A percentile compares a stretch with the other conserved stretches of the same genome.
Conservation (phyloP, 2,113 vertebrate species). For the Phoenicopterus ruber region DNA sequence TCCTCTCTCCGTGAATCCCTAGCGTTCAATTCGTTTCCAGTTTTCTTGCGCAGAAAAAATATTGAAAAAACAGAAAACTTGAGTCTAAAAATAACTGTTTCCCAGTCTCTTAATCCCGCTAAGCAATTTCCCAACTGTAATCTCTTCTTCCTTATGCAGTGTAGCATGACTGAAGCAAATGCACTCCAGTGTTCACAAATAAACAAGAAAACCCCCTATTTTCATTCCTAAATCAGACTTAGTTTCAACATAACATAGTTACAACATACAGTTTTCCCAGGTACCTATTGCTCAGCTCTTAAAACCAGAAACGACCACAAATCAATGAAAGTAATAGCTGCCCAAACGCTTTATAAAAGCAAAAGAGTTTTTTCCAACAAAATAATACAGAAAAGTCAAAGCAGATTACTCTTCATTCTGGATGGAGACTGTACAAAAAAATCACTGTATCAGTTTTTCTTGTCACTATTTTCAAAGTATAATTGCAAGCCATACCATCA, state of each 20-base stretch:
- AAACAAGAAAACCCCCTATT: fast-evolving
- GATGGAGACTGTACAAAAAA: background rate
- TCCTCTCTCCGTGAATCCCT: background rate
- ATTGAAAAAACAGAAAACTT: background rate
- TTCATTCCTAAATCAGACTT: background rate
- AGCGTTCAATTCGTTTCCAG: background rate
- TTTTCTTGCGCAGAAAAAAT: conserved; percentile 12
- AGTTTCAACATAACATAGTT: background rate
- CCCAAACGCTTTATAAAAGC: background rate
- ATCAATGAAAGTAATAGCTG: background rate
- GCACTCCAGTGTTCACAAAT: background rate
- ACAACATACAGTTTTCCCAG: background rate
- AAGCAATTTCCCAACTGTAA: background rate
- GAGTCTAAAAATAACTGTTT: conserved; percentile 37
- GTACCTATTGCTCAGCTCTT: background rate
- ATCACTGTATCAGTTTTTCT: background rate
- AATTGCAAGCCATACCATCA: background rate
- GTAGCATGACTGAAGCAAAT: background rate
- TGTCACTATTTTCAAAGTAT: background rate
- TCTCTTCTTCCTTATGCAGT: background rate
- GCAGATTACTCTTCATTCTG: background rate
- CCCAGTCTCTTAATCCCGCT: background rate
- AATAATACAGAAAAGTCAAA: background rate
- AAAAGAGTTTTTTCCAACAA: background rate
- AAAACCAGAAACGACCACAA: background rate